A percentile compares a stretch with the other conserved stretches of the same genome.
phyloP scores from a whole-genome alignment of 2,888 invertebrate genomes.

The Petrophora chlorosata region DNA sequence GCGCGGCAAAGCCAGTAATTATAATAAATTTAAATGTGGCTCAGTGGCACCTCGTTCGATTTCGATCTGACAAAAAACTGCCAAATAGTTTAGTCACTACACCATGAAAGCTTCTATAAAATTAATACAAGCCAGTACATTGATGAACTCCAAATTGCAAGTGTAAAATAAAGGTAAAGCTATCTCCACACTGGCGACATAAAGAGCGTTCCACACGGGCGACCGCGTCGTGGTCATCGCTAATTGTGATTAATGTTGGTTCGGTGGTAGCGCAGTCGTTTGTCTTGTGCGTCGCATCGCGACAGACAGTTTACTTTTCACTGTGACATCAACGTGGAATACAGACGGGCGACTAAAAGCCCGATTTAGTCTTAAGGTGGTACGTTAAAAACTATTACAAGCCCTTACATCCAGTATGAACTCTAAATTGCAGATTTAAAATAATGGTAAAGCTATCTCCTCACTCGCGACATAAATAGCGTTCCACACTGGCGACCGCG shows the following conservation, averaged over 20 bases:
- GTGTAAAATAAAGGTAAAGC: background rate
- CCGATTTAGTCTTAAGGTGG: too few relatives aligned
- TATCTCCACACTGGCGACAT: constrained; percentile 28
- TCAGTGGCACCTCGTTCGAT: too few relatives aligned
- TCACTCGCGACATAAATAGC: constrained; percentile 40
- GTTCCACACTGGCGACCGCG: constrained; percentile 45
- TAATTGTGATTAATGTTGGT: constrained; percentile 77
- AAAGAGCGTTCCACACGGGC: constrained; percentile 47
- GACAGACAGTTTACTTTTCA: constrained; percentile 69
- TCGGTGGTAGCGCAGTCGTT: constrained; percentile 64
- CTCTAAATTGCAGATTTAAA: background rate
- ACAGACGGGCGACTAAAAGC: constrained; percentile 39
- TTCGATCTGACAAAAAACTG: too few relatives aligned
- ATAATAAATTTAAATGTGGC: too few relatives aligned
- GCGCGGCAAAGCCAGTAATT: too few relatives aligned
- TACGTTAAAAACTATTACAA: background rate
- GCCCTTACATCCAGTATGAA: background rate
- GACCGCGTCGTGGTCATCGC: constrained; percentile 51
- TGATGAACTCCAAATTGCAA: background rate
- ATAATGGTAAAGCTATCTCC: background rate
- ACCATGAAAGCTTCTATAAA: too few relatives aligned
- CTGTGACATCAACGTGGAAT: constrained; percentile 41
- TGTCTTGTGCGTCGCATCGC: constrained; percentile 62
- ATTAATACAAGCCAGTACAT: background rate
- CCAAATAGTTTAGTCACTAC: too few relatives aligned